Evolutionary conservation across 2,797 vertebrate species (phyloP).

Genomic region (Tapera naevia): DNA sequence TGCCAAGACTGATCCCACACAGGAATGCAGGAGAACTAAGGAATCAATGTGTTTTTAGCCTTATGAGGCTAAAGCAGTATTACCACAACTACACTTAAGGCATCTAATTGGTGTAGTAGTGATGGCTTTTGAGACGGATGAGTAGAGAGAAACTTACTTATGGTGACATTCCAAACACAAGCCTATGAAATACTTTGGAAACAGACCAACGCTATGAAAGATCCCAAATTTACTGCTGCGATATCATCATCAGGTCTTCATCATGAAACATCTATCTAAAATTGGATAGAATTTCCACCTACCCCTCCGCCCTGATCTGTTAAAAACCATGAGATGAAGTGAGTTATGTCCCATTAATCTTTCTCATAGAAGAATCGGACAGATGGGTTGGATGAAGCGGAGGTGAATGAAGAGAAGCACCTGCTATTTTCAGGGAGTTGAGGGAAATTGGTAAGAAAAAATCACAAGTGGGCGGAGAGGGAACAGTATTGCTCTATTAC

Average conservation of each 20-base stretch:
- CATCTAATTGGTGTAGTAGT: constrained; percentile 25
- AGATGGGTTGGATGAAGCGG: constrained; percentile 70
- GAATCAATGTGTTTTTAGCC: neutral
- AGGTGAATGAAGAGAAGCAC: constrained; percentile 71
- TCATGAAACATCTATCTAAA: constrained; percentile 63
- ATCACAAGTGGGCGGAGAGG: constrained; percentile 56
- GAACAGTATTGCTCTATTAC: constrained; percentile 64
- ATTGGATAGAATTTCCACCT: constrained; percentile 66
- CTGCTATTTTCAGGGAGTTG: constrained; percentile 68
- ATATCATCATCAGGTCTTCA: constrained; percentile 59
- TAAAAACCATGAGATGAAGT: constrained; percentile 56
- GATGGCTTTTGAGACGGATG: constrained; percentile 43
- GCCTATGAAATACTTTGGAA: constrained; percentile 58
- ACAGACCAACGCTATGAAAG: constrained; percentile 53
- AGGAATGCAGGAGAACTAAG: neutral
- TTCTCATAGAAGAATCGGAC: constrained; percentile 60
- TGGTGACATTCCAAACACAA: constrained; percentile 62
- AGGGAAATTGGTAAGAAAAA: constrained; percentile 56
- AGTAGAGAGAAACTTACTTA: constrained; percentile 52
- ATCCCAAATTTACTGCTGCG: constrained; percentile 59
- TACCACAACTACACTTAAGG: neutral
- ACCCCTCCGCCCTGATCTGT: constrained; percentile 60
- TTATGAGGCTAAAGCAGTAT: neutral
- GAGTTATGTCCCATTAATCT: constrained; percentile 66
- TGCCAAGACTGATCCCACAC: neutral